These are phyloP conservation scores for Orthosia gracilis DNA, from an alignment of 2,888 invertebrate genomes.

Conservation along the genomic window DNA sequence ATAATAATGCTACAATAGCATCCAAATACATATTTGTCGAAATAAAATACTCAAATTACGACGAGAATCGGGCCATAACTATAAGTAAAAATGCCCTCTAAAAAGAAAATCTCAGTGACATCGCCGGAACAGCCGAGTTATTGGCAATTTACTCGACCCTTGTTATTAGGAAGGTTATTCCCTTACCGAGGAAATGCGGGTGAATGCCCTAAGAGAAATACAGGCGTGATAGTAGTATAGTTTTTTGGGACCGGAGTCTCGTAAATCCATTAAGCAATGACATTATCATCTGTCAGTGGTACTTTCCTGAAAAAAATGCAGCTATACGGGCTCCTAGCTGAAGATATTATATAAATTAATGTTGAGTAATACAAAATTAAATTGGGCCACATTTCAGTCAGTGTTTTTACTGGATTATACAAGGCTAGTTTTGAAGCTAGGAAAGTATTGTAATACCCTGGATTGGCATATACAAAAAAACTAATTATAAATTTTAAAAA, in stretches of 20 bases:
- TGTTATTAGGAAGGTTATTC: conserved; percentile 21
- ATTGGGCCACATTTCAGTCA: too few relatives aligned
- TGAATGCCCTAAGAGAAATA: neutral
- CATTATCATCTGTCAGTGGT: neutral
- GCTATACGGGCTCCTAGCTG: neutral
- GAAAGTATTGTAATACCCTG: too few relatives aligned
- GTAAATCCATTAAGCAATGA: neutral
- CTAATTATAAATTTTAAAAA: too few relatives aligned
- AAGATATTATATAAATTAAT: too few relatives aligned
- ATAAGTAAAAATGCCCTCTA: neutral
- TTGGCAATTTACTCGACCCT: conserved; percentile 35
- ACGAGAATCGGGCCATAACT: neutral
- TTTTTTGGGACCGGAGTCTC: neutral
- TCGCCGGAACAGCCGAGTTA: conserved; percentile 1
- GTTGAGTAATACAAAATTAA: too few relatives aligned
- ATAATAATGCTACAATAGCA: too few relatives aligned
- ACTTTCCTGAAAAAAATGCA: neutral
- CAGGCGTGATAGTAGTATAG: neutral
- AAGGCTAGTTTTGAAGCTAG: too few relatives aligned
- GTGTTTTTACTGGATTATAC: too few relatives aligned
- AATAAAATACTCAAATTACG: conserved; percentile 9
- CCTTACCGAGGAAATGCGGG: neutral
- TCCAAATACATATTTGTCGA: too few relatives aligned
- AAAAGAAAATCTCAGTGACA: neutral
- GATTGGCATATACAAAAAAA: too few relatives aligned